phyloP scores from a whole-genome alignment of 1,140 invertebrate species.

The Rhyacophila brunnea region DNA sequence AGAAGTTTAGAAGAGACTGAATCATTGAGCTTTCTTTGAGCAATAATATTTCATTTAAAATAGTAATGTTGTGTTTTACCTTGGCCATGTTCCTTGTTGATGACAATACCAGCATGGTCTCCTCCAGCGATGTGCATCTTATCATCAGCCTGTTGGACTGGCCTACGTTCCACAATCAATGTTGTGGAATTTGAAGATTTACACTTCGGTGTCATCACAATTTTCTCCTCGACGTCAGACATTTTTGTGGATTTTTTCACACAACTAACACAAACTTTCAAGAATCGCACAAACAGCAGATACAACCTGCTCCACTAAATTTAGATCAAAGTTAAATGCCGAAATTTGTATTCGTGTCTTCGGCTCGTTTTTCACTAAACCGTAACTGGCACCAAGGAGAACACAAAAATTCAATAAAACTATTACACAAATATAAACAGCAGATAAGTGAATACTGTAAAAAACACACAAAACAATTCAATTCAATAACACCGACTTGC shows the following conservation, averaged over 20 bases:
- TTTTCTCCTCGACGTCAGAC: constrained; percentile 68
- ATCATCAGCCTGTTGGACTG: constrained; percentile 59
- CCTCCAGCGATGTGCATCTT: constrained; percentile 91
- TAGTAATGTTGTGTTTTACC: constrained; percentile 50
- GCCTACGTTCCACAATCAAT: constrained; percentile 77
- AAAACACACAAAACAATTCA: too few relatives aligned
- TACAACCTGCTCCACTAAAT: not conserved
- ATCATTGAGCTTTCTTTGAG: too few relatives aligned
- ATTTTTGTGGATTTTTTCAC: constrained; percentile 32
- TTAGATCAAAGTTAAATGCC: not conserved
- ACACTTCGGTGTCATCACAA: constrained; percentile 93
- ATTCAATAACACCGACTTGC: too few relatives aligned
- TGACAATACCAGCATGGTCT: constrained; percentile 90
- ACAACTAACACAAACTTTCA: too few relatives aligned
- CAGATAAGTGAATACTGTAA: too few relatives aligned
- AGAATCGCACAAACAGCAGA: not conserved
- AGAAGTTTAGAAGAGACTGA: too few relatives aligned
- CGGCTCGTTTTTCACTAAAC: not conserved
- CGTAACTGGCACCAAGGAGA: constrained; percentile 15
- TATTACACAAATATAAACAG: not conserved
- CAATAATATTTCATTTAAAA: too few relatives aligned
- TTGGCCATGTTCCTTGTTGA: constrained; percentile 81
- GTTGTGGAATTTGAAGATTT: constrained; percentile 86
- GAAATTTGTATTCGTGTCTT: constrained; percentile 9
- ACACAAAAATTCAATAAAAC: constrained; percentile 17